Conservation (phyloP, 2,113 vertebrate genomes). For the Gasterosteus nipponicus region DNA sequence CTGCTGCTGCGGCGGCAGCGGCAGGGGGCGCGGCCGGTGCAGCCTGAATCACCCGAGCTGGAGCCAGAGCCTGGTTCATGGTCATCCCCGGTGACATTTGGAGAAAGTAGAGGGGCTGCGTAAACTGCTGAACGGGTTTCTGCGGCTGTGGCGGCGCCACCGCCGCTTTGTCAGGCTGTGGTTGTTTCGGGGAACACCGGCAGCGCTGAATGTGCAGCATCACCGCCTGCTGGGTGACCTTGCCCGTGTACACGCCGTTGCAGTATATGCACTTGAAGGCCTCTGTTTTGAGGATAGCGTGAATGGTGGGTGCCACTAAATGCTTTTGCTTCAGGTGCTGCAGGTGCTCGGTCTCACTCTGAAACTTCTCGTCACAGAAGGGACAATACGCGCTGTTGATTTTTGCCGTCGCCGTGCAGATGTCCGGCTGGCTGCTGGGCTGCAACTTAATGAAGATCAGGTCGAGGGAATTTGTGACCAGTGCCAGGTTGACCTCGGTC, state of each 20-base stretch:
- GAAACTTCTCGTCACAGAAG: slow-evolving; percentile 89
- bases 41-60: slow-evolving; percentile 25
- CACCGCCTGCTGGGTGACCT: slow-evolving; percentile 92
- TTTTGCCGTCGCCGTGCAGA: slow-evolving; percentile 66
- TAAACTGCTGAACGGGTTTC: slow-evolving; percentile 47
- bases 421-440: slow-evolving; percentile 74
- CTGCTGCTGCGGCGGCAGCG: no score
- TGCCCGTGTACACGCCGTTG: slow-evolving; percentile 95
- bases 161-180: slow-evolving; percentile 57
- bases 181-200: slow-evolving; percentile 88
- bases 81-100: slow-evolving; percentile 64
- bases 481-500: slow-evolving; percentile 87
- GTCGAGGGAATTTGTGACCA: slow-evolving; percentile 87
- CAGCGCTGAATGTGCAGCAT: slow-evolving; percentile 92
- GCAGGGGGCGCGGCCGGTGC: not conserved
- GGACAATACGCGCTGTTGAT: slow-evolving; percentile 84
- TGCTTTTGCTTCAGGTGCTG: slow-evolving; percentile 91
- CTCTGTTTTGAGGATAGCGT: slow-evolving; percentile 91
- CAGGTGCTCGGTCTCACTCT: slow-evolving; percentile 83
- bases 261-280: slow-evolving; percentile 98
- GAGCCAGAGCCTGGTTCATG: slow-evolving; percentile 41
- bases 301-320: slow-evolving; percentile 93
- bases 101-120: slow-evolving; percentile 63
- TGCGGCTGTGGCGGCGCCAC: not conserved
- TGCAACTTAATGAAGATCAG: slow-evolving; percentile 90